Conservation (phyloP, 2,113 vertebrate genomes). For the Pseudonaja textilis region DNA sequence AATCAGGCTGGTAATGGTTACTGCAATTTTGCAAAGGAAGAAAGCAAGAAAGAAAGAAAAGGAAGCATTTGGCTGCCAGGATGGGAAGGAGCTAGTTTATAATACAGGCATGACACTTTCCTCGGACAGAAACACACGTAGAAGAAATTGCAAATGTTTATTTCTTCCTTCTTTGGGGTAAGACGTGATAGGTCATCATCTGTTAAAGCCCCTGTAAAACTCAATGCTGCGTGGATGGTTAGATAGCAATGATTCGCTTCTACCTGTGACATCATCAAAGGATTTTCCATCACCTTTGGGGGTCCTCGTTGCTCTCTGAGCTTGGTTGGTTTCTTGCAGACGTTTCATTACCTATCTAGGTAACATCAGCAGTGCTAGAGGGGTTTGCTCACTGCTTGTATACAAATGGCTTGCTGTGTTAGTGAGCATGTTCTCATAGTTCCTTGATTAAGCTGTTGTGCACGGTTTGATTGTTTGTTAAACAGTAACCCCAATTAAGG, state of each 20-base stretch:
- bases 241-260: not conserved
- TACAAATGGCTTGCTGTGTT: too few species aligned
- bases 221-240: not conserved
- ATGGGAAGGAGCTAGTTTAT: slow-evolving; percentile 40
- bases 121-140: slow-evolving; percentile 29
- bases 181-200: not conserved
- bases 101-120: slow-evolving; percentile 44
- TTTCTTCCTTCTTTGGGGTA: not conserved
- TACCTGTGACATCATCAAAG: too few species aligned
- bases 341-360: not conserved
- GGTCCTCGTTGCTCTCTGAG: too few species aligned
- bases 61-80: slow-evolving; percentile 35
- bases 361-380: not conserved
- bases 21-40: slow-evolving; percentile 3
- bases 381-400: not conserved
- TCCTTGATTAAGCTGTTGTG: too few species aligned
- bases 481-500: too few species aligned
- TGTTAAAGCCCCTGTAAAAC: not conserved
- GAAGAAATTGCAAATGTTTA: not conserved
- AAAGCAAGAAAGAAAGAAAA: slow-evolving; percentile 22
- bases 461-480: too few species aligned
- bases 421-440: too few species aligned
- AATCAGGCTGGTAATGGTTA: slow-evolving; percentile 61
- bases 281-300: not conserved
- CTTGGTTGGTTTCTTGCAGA: too few species aligned